These are phyloP conservation scores for Nomada lathburiana DNA, from an alignment of 2,888 invertebrate genomes.

Conservation along the genomic window DNA sequence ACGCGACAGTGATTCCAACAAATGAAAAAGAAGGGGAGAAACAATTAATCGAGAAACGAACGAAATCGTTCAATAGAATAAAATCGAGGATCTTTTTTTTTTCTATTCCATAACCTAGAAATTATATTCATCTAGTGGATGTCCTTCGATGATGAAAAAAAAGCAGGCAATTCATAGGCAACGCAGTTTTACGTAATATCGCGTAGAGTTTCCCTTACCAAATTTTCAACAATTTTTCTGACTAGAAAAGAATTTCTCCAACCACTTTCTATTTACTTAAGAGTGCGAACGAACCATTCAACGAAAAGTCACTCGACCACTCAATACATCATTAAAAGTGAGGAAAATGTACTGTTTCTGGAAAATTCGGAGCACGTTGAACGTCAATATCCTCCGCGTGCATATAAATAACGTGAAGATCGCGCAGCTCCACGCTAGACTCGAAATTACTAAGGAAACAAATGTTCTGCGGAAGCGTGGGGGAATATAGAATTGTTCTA, in stretches of 20 bases:
- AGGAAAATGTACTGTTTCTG: background rate
- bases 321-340: background rate
- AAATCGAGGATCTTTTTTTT: background rate
- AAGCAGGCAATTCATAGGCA: background rate
- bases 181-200: slow-evolving; percentile 9
- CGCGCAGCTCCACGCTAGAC: slow-evolving; percentile 6
- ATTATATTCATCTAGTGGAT: background rate
- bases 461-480: slow-evolving; percentile 3
- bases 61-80: background rate
- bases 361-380: background rate
- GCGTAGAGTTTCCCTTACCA: slow-evolving; percentile 26
- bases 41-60: background rate
- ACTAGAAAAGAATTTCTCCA: background rate
- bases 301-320: background rate
- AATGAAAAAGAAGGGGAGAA: background rate
- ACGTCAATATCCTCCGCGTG: background rate
- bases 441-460: slow-evolving; percentile 49
- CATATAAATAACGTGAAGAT: slow-evolving; percentile 27
- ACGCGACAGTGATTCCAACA: background rate
- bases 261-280: slow-evolving; percentile 7
- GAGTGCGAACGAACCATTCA: background rate
- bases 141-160: background rate
- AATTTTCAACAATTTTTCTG: background rate
- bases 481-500: slow-evolving; percentile 33
- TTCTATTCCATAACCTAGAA: slow-evolving; percentile 15